Percentiles rank a stretch among this genome's conserved stretches.
These are phyloP conservation scores for Zaprionus vittiger DNA, from an alignment of 1,140 invertebrate species.

Conservation along the genomic window DNA sequence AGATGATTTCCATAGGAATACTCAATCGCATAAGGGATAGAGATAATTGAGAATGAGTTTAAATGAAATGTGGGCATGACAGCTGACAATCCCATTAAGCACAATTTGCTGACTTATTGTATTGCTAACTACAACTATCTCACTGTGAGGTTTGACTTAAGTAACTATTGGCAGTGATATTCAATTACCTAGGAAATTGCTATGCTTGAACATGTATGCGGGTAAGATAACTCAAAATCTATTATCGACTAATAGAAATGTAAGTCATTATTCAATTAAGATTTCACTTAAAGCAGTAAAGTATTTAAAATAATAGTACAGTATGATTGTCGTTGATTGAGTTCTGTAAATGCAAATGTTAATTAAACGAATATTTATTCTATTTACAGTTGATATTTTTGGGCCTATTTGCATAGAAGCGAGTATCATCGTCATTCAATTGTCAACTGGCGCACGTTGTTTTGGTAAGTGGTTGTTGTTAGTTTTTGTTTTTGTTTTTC, in stretches of 20 bases:
- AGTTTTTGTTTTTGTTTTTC: constrained; percentile 21
- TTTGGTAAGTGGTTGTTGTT: constrained; percentile 31
- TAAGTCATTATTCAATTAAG: background rate
- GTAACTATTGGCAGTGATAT: background rate
- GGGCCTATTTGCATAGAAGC: constrained; percentile 29
- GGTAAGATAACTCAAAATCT: background rate
- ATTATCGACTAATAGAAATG: background rate
- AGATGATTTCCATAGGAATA: constrained; percentile 2
- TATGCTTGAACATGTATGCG: background rate
- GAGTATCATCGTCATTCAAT: constrained; percentile 20
- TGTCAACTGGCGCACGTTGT: constrained; percentile 17
- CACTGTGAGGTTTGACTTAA: background rate
- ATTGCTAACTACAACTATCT: background rate
- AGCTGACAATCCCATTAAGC: constrained; percentile 23
- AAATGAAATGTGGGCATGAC: constrained; percentile 22
- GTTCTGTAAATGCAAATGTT: background rate
- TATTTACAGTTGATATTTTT: constrained; percentile 47
- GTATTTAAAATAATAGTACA: background rate
- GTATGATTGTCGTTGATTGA: background rate
- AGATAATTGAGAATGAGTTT: constrained; percentile 35
- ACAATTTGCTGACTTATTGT: constrained; percentile 26
- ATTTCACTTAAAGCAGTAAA: background rate
- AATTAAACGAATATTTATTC: constrained; percentile 36
- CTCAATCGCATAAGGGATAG: constrained; percentile 15
- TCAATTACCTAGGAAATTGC: background rate